Conservation (phyloP, 2,113 vertebrate genomes). For the Chaetodon auriga region DNA sequence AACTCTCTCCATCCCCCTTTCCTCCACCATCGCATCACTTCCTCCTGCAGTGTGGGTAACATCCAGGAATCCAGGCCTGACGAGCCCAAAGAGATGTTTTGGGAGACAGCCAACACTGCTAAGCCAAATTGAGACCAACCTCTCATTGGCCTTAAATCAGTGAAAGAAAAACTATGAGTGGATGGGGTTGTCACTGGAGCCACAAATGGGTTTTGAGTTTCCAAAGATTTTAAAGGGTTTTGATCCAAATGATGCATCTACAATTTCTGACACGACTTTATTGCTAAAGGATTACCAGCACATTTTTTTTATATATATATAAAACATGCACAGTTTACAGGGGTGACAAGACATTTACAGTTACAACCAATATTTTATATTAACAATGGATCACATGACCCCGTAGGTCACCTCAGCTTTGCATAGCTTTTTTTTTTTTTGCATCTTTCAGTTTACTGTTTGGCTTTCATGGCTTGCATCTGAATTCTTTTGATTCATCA, state of each 20-base stretch:
- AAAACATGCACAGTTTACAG: neutral
- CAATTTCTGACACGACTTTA: neutral
- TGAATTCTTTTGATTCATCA: too few relatives aligned
- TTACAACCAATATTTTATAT: neutral
- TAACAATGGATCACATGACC: neutral
- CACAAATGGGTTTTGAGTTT: neutral
- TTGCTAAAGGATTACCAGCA: neutral
- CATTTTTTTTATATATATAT: neutral
- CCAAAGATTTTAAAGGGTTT: neutral
- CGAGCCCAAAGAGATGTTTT: constrained; percentile 78
- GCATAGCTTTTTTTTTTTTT: neutral
- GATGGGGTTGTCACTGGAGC: constrained; percentile 21
- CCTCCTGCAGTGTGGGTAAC: constrained; percentile 74
- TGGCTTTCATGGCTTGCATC: too few relatives aligned
- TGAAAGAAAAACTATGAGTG: constrained; percentile 22
- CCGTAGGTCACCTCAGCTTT: neutral
- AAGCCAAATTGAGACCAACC: constrained; percentile 62
- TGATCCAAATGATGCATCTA: neutral
- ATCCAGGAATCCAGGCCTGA: constrained; percentile 77
- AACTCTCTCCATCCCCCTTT: constrained; percentile 56
- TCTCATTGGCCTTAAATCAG: constrained; percentile 39
- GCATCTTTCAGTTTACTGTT: neutral
- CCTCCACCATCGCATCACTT: constrained; percentile 68
- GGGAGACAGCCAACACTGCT: constrained; percentile 63
- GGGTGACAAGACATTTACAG: neutral